Evolutionary conservation across 2,888 invertebrate species (phyloP), one percentile per base, ranked within the genome.

Genomic region (Charanyca ferruginea): DNA sequence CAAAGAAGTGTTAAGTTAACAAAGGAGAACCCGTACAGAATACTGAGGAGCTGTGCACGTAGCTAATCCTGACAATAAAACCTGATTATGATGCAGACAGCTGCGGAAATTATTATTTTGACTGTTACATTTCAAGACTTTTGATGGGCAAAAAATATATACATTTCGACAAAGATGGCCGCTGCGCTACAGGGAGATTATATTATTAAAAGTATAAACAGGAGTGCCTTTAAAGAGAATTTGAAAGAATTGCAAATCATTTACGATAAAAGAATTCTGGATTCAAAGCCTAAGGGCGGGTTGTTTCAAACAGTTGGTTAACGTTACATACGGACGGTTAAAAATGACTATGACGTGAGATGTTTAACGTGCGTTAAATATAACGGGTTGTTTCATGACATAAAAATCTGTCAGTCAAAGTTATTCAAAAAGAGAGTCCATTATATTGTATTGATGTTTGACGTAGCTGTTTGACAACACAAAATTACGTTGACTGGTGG

Each of bases 91-190:
- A 67, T 55, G 42, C 57, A 22, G 65, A 68, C 81, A 83, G 83
- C 81, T 80, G 84, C 73, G 49, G 62, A 72, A 60, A 72, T 67
- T 67, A 66, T 83, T 65, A 64, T 66, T 72, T 67, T 42, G 59
- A n/a, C 61, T 55, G 70, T 68, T 70, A 74, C 22, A 61, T 44
- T 68, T 70, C 74, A 75, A 74, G 66, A 71, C 41, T 58, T 62
- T 58, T 38, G 47, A 61, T 22, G 45, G 42, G 11, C 3, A 61
- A 69, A n/a, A 64, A 72, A 45, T n/a, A 51, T 13, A 16, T 49
- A 41, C 22, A n/a, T 23, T 45, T 41, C 16, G 3, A 47, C n/a
- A 52, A 79, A 57, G 53, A 63, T 68, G 44, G 52, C 55, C 42
- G 48, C 47, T n/a, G 11, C 53, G 32, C 13, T 11, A 16, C 11